phyloP scores from a whole-genome alignment of 2,113 vertebrate genomes.

The Macquaria ambigua region DNA sequence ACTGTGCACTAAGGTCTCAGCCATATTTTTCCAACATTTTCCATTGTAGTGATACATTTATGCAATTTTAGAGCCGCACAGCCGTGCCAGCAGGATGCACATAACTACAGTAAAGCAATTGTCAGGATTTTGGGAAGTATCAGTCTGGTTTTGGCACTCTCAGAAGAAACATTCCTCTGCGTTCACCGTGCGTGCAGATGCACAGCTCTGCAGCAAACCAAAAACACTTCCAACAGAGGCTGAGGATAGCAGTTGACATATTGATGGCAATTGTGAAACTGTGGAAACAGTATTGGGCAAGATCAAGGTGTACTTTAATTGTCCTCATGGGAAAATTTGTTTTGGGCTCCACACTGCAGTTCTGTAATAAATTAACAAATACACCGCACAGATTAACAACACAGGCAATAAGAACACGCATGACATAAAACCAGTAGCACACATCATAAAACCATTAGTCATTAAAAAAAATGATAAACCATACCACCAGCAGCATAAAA shows the following conservation, averaged over 20 bases:
- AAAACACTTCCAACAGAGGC: not conserved
- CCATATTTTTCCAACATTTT: not conserved
- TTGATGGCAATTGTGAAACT: not conserved
- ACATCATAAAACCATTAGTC: not conserved
- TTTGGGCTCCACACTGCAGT: too few relatives aligned
- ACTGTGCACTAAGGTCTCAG: not conserved
- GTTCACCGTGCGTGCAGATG: too few relatives aligned
- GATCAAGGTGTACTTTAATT: not conserved
- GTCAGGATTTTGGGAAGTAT: not conserved
- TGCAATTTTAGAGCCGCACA: not conserved
- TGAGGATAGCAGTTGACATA: not conserved
- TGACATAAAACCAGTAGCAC: too few relatives aligned
- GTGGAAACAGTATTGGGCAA: not conserved
- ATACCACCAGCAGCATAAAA: not conserved
- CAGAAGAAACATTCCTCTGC: not conserved
- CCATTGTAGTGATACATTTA: not conserved
- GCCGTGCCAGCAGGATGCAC: not conserved
- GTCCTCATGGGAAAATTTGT: not conserved
- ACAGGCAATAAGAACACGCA: not conserved
- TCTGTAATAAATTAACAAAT: not conserved
- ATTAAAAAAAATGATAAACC: not conserved
- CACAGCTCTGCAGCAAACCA: not conserved
- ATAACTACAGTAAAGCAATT: not conserved
- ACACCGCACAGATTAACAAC: not conserved
- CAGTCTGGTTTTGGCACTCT: not conserved